Base-by-base conservation (phyloP, 2,797 vertebrate genomes). In the Micropoecilia bifurca region DNA sequence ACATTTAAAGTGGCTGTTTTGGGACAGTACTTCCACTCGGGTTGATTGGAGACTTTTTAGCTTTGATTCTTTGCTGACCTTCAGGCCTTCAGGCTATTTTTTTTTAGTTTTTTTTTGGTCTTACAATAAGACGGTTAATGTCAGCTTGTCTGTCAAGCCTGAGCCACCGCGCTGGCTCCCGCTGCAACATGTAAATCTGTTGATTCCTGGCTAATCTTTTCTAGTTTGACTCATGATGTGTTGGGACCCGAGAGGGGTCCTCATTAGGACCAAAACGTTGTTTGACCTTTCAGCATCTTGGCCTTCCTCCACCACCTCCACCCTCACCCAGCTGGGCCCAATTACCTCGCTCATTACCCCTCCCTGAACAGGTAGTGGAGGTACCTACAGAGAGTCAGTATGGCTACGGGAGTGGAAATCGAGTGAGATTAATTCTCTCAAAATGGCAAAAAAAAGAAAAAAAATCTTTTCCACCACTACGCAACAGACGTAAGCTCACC, bases 291-390 rank as follows among this genome's bases (percentile, higher is more conserved):
- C 88, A 89, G 89, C 85, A 48, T 84, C 87, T 87, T 93, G 78
- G 80, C 85, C 73, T 85, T 78, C 84, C 75, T 76, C 74, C 77
- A 73, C 89, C 90, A 89, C 88, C 90, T 89, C 89, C 90, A 82
- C 91, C 90, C 88, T 90, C 85, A 84, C 92, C 90, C 93, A 94
- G 93, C 92, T 93, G 93, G 87, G 91, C 87, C 93, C 92, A 95
- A 95, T 95, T 95, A 95, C 90, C 88, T 91, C 76, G 73, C 91
- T 95, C 92, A 93, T 95, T 93, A 94, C 90, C 84, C 86, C 83
- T 82, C 81, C 82, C 82, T 83, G 91, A 95, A 93, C 84, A 93
- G 89, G 90, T 92, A 89, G 85, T 74, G 77, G 79, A 83, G 75
- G 82, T 82, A 84, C 84, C 80, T 86, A 73, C 76, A 57, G 84